Conservation (phyloP, 2,113 vertebrate genomes). For the Balaeniceps rex region DNA sequence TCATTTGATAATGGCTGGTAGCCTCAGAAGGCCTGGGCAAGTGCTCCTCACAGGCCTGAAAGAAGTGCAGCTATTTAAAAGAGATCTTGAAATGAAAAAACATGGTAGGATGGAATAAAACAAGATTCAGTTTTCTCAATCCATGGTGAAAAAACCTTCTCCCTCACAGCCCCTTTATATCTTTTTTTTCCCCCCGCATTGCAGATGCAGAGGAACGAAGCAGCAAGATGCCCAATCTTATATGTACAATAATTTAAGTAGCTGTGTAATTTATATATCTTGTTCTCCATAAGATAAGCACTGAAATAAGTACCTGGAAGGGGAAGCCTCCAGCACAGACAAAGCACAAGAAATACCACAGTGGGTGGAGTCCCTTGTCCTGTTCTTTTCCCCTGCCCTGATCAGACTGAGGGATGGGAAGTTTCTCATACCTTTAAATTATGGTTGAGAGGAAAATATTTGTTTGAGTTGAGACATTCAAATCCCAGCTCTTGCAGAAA, state of each 20-base stretch:
- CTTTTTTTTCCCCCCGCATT: background rate
- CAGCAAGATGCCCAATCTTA: background rate
- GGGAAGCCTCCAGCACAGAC: background rate
- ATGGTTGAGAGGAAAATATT: background rate
- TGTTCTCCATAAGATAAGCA: background rate
- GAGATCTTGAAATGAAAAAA: background rate
- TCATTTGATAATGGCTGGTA: slow-evolving; percentile 55
- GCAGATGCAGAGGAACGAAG: background rate
- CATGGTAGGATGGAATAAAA: background rate
- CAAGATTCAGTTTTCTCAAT: background rate
- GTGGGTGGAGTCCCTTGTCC: background rate
- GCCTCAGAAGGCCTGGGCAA: slow-evolving; percentile 61
- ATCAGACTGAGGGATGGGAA: background rate
- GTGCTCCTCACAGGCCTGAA: slow-evolving; percentile 69
- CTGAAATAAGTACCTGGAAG: background rate
- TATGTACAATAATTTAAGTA: background rate
- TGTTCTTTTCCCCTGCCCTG: background rate
- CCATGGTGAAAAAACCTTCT: background rate
- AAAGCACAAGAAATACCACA: background rate
- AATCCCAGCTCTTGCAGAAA: background rate
- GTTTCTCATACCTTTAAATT: background rate
- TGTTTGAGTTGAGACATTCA: background rate
- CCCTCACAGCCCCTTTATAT: background rate
- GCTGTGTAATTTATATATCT: background rate
- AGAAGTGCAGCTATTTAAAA: background rate